Conservation (phyloP, 2,797 vertebrate genomes). For the Serranus cabrilla region DNA sequence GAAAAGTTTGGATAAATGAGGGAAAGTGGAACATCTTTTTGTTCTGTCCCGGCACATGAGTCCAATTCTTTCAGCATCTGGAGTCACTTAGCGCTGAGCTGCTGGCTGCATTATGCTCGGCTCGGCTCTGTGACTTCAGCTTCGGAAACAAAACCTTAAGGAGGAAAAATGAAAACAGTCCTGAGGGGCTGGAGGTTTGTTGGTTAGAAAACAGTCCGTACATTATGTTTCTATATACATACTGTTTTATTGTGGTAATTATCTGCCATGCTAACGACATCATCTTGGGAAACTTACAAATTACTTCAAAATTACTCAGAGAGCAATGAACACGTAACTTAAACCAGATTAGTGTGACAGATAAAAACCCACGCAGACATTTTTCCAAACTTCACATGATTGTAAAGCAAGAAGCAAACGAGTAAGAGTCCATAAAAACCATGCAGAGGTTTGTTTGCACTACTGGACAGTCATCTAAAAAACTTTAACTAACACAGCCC, state of each 20-base stretch:
- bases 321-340: background rate
- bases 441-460: too few species aligned
- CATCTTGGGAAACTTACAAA: background rate
- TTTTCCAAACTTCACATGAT: background rate
- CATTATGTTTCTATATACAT: background rate
- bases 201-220: background rate
- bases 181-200: slow-evolving; percentile 13
- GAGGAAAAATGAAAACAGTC: slow-evolving; percentile 51
- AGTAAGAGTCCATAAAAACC: too few species aligned
- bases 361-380: background rate
- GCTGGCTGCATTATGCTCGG: slow-evolving; percentile 60
- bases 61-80: slow-evolving; percentile 78
- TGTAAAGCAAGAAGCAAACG: too few species aligned
- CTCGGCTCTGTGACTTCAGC: slow-evolving; percentile 67
- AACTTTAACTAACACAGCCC: too few species aligned
- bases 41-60: slow-evolving; percentile 61
- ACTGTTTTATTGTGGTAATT: background rate
- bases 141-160: slow-evolving; percentile 62
- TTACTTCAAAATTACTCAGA: background rate
- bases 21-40: slow-evolving; percentile 64
- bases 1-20: slow-evolving; percentile 33
- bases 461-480: too few species aligned
- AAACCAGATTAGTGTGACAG: background rate
- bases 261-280: background rate
- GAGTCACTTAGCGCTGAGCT: slow-evolving; percentile 68